Evolutionary conservation across 2,797 vertebrate species (phyloP), one percentile per base, ranked within the genome.

Genomic region (Catamblyrhynchus diadema): DNA sequence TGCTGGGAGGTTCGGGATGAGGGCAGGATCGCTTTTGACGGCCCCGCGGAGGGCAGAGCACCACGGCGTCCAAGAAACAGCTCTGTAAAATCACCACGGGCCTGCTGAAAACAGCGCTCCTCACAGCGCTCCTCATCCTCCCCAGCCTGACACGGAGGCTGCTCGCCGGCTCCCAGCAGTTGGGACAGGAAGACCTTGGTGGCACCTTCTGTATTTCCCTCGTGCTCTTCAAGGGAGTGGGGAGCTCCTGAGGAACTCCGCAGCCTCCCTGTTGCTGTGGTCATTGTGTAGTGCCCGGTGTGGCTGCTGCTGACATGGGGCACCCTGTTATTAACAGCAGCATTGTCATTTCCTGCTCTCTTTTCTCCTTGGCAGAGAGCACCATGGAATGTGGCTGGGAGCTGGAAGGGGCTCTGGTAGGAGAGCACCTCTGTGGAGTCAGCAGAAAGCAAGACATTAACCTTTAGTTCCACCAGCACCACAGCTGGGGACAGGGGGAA

Each of bases 31-130:
- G 18, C 22, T 59, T 59, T 10, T 3, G 4, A 56, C 13, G 10
- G 5, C 7, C 47, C n/a, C 39, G 62, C 16, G 7, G n/a, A 35
- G 22, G 10, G 48, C 69, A 54, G 33, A 37, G 53, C n/a, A 39
- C 39, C 12, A 1, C 6, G 3, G 2, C 22, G 4, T 5, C 23
- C 53, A 1, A 14, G 45, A 41, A 30, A 8, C 12, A 27, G 10
- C 30, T 23, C 28, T 20, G 14, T 17, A 20, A 17, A 19, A 12
- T 12, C 7, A 2, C 72, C 37, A 0, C 10, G 17, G 33, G 42
- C 47, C 18, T 1, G 2, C 7, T 18, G 33, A 47, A n/a, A 27
- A 39, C 28, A 53, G 50, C 35, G 3, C 14, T 25, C 27, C 35
- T 62, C 37, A 24, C 25, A 18, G 10, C 8, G 2, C 35, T 44